Conservation (phyloP, 2,888 invertebrate genomes). For the Ctenicera cuprea region DNA sequence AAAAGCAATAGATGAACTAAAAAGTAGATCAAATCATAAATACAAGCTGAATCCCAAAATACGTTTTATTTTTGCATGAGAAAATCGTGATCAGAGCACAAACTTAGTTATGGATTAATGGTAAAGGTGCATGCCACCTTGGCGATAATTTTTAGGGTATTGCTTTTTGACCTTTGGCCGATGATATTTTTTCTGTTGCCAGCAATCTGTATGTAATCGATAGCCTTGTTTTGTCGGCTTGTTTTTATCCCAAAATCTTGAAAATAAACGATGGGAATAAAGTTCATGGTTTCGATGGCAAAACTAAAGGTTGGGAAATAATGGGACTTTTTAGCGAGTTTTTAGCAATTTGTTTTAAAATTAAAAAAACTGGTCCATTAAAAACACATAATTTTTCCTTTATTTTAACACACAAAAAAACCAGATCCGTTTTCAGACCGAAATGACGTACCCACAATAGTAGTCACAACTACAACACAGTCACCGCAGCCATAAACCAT, state of each 20-base stretch:
- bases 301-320: not conserved
- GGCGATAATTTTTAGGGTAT: not conserved
- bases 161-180: conserved; percentile 20
- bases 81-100: too few species aligned
- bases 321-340: too few species aligned
- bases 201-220: conserved; percentile 4
- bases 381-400: too few species aligned
- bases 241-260: not conserved
- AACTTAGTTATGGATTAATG: too few species aligned
- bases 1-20: too few species aligned
- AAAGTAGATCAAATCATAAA: too few species aligned
- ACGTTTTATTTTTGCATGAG: too few species aligned
- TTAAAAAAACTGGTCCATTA: too few species aligned
- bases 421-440: not conserved
- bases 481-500: conserved; percentile 27
- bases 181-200: not conserved
- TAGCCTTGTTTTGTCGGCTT: conserved; percentile 22
- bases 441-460: not conserved
- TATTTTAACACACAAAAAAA: too few species aligned
- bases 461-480: conserved; percentile 21
- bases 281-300: conserved; percentile 6
- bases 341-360: too few species aligned
- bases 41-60: too few species aligned
- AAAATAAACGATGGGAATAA: not conserved
- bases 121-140: too few species aligned